Evolutionary conservation across 2,888 invertebrate species (phyloP), one percentile per base, ranked within the genome.

Genomic region (Lepetodrilus schrolli): DNA sequence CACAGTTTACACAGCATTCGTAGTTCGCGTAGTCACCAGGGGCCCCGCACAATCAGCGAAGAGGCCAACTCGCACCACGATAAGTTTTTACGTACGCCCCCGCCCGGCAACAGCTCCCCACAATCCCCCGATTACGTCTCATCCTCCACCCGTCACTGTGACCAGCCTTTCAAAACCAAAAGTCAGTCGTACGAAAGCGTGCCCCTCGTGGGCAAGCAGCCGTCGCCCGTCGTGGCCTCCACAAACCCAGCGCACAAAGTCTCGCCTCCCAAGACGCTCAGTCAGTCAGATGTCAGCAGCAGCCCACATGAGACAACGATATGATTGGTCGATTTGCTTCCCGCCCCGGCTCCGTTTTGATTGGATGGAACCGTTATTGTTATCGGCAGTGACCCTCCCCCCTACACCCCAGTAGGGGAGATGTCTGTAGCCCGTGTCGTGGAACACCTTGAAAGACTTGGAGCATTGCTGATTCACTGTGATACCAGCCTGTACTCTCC

Each of bases 11-110:
- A 87, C 82, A 86, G 87, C 80, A 81, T 88, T 68, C 88, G 87
- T 77, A 86, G 84, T 91, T 94, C 94, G 91, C 95, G 94, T 91
- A 94, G 94, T 92, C 94, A 94, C 92, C 93, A 93, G 86, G 94
- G 94, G 90, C 93, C 93, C 37, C 86, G 84, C 68, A 83, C 83
- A 50, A 84, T 86, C 65, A 83, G 83, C 74, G 87, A 86, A 70
- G 84, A 83, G 73, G 81, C 80, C n/a, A 49, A 68, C 49, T 65
- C 58, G n/a, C 80, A 84, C 77, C 79, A 81, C 50, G 79, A 82
- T 66, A 77, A 73, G 73, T 82, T 83, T 50, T 82, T 85, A 74
- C 84, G 83, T 73, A 82, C 84, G 72, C 74, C 75, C 48, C 81
- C 82, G 13, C 83, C 84, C 71, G 79, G 80, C 51, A 80, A 79